A percentile compares a stretch with the other conserved stretches of the same genome.
Conservation (phyloP, 2,113 vertebrate species). For the Tragelaphus strepsiceros region DNA sequence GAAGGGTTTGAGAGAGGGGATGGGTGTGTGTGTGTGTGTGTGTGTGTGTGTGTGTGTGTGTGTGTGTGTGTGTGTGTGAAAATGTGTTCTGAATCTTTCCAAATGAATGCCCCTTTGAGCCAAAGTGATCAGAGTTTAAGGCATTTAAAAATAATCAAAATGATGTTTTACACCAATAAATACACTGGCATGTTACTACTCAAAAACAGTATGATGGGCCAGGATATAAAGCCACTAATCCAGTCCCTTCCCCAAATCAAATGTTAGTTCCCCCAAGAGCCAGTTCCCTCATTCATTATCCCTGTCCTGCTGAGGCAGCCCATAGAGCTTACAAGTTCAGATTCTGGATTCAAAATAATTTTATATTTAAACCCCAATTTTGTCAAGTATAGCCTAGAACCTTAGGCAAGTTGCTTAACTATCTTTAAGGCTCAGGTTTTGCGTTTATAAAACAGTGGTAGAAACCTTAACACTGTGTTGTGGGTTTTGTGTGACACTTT, state of each 20-base stretch:
- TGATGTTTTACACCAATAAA: not conserved
- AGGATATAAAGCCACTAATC: not conserved
- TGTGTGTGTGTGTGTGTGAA: fast-evolving
- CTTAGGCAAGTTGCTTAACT: not conserved
- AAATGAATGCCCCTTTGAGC: not conserved
- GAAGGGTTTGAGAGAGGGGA: not conserved
- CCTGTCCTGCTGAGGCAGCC: not conserved
- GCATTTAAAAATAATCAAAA: not conserved
- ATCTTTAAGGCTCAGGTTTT: not conserved
- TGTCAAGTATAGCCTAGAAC: not conserved
- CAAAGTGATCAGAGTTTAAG: not conserved
- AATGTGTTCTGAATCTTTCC: not conserved
- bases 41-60: fast-evolving
- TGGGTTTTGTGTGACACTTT: not conserved
- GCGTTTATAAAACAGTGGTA: not conserved
- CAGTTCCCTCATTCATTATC: no score
- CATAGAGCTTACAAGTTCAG: not conserved
- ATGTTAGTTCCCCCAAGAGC: not conserved
- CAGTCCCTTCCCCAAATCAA: not conserved
- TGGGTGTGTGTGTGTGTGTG: no score
- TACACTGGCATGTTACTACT: not conserved
- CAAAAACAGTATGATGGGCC: not conserved
- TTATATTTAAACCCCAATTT: not conserved
- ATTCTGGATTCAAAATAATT: not conserved
- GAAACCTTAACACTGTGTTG: not conserved